Percentiles rank a stretch among this genome's conserved stretches.
phyloP scores from a whole-genome alignment of 2,888 invertebrate genomes.

The Euproctis similis region DNA sequence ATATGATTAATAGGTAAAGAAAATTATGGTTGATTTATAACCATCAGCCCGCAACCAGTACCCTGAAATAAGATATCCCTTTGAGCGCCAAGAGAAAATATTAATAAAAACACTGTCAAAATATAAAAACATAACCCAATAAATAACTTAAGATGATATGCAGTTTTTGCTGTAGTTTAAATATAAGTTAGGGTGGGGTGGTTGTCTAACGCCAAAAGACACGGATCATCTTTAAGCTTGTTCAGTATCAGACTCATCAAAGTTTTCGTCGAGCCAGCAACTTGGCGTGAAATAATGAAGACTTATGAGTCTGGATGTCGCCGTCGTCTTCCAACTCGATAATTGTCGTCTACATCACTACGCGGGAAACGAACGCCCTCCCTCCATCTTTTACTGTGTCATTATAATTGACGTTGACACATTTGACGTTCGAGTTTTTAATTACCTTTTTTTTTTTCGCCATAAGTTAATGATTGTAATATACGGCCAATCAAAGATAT shows the following conservation, averaged over 20 bases:
- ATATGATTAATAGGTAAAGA: too few relatives aligned
- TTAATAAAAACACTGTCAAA: too few relatives aligned
- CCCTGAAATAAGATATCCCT: too few relatives aligned
- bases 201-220: slow-evolving; percentile 12
- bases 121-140: too few relatives aligned
- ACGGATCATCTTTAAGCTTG: slow-evolving; percentile 40
- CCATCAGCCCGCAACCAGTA: too few relatives aligned
- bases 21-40: too few relatives aligned
- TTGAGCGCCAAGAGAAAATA: too few relatives aligned
- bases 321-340: slow-evolving; percentile 34
- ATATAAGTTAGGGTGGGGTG: too few relatives aligned
- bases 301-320: slow-evolving; percentile 62
- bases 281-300: slow-evolving; percentile 57
- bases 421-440: slow-evolving; percentile 8
- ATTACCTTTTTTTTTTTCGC: slow-evolving; percentile 4
- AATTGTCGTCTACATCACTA: slow-evolving; percentile 55
- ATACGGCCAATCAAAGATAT: too few relatives aligned
- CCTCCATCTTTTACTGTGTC: slow-evolving; percentile 8
- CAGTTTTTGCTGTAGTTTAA: too few relatives aligned
- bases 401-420: slow-evolving; percentile 13
- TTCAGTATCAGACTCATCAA: slow-evolving; percentile 35
- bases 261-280: slow-evolving; percentile 46
- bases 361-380: slow-evolving; percentile 12
- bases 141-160: too few relatives aligned
- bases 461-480: too few relatives aligned